A percentile compares a stretch with the other conserved stretches of the same genome.
phyloP scores from a whole-genome alignment of 2,797 vertebrate genomes.

The Ctenopoma multispine region DNA sequence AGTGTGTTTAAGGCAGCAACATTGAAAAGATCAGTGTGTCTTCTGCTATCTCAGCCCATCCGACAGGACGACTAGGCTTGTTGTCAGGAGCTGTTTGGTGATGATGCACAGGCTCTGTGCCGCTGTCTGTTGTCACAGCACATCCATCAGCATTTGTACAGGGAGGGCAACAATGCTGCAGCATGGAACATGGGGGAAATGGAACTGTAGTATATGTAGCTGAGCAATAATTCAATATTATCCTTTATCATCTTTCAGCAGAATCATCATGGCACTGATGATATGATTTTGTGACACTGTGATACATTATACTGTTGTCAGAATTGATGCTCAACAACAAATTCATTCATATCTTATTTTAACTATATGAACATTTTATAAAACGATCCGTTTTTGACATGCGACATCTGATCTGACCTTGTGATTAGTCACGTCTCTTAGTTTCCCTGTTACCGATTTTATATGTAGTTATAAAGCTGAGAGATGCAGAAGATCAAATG shows the following conservation, averaged over 20 bases:
- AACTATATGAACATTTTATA: neutral
- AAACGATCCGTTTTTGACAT: neutral
- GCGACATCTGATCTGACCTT: neutral
- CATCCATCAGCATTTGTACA: conserved; percentile 68
- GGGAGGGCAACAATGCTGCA: conserved; percentile 39
- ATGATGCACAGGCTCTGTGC: conserved; percentile 71
- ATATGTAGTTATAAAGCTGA: conserved; percentile 2
- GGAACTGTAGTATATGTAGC: conserved; percentile 15
- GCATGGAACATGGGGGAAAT: neutral
- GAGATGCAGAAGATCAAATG: neutral
- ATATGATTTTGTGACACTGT: conserved; percentile 6
- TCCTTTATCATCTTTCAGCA: conserved; percentile 38
- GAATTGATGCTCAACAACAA: neutral
- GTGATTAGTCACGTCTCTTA: conserved; percentile 12
- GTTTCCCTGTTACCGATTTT: neutral
- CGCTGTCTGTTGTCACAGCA: conserved; percentile 72
- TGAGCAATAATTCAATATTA: conserved; percentile 28
- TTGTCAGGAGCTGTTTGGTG: conserved; percentile 84
- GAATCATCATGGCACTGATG: conserved; percentile 11
- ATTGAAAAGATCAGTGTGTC: conserved; percentile 86
- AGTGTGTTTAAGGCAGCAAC: conserved; percentile 70
- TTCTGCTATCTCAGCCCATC: conserved; percentile 72
- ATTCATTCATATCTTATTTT: conserved; percentile 19
- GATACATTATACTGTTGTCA: conserved; percentile 15
- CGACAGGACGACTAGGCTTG: conserved; percentile 69